Base-by-base conservation (phyloP, 2,797 vertebrate species). In the Chromobotia macracanthus region DNA sequence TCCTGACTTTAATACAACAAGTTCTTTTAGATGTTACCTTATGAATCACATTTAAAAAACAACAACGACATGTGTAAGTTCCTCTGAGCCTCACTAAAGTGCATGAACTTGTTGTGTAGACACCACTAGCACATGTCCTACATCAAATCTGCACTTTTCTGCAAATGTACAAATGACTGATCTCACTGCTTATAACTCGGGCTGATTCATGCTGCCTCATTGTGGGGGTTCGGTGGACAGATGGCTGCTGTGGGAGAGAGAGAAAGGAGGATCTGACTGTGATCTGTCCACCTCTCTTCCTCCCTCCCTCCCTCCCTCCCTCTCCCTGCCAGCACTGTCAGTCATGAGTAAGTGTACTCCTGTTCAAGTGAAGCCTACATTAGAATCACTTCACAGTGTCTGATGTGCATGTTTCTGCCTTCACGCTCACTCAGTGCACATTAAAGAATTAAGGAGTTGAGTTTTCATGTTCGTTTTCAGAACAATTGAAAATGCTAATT, bases 131-230 rank as follows among this genome's bases (percentile, higher is more conserved):
- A n/a, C n/a, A 31, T 44, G 11, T 64, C 31, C 48, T 63, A 12
- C 31, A 80, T 44, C 46, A 60, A 31, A 63, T 69, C 23, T 31
- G 44, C 56, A 28, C 58, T 19, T 80, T 35, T 86, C 81, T 87
- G 84, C 87, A 87, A 87, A 83, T 87, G 81, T 84, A 84, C 84
- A 81, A 86, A 83, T 66, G 79, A 70, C 25, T 19, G 44, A 25
- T 48, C n/a, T 75, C 61, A 48, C 55, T 48, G 48, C 31, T 71
- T 56, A 73, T 67, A 63, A 69, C 48, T 51, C 16, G 48, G 31
- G 35, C 79, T 78, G 81, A 77, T 81, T 90, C 91, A 89, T 87
- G 85, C 88, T 88, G 88, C 89, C 87, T 89, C 87, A 85, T 84
- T 86, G 83, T 84, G 53, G 72, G 61, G 83, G 70, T 55, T 78